Conservation (phyloP, 92 coral and sea anemone species). For the Phenganax stokvisi region DNA sequence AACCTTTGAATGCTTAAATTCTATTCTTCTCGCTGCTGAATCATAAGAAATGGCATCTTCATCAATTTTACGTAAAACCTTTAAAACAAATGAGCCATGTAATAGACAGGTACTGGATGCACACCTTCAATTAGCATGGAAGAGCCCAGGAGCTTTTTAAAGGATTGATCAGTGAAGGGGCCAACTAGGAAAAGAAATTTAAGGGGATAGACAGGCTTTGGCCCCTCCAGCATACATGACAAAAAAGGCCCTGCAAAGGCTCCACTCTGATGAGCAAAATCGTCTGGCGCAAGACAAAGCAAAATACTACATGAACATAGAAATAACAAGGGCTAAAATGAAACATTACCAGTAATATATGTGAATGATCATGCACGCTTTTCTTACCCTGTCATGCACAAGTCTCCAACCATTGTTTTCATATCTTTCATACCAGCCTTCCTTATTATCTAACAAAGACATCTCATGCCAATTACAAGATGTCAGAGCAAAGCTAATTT, state of each 20-base stretch:
- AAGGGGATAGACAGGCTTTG: no score
- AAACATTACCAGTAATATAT: neutral
- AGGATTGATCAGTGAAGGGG: no score
- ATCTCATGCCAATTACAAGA: neutral
- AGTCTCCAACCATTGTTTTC: conserved; percentile 99
- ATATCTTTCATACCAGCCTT: conserved; percentile 77
- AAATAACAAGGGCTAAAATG: neutral
- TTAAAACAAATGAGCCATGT: neutral
- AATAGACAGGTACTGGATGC: no score
- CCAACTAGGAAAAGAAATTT: no score
- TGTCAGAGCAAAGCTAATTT: neutral
- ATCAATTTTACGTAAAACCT: conserved; percentile 61
- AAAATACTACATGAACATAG: no score
- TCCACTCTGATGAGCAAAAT: no score
- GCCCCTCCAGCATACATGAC: neutral
- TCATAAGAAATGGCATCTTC: conserved; percentile 71
- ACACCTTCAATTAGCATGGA: no score
- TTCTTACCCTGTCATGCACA: conserved; percentile 79
- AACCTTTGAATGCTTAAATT: conserved; percentile 73
- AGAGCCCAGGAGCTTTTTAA: no score
- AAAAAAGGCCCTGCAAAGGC: no score
- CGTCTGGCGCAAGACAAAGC: no score
- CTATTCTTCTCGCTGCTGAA: conserved; percentile 61
- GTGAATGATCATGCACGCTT: neutral
- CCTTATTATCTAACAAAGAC: conserved; percentile 11